Evolutionary conservation across 2,888 invertebrate species (phyloP).

Genomic region (Phanerotoma sp.): DNA sequence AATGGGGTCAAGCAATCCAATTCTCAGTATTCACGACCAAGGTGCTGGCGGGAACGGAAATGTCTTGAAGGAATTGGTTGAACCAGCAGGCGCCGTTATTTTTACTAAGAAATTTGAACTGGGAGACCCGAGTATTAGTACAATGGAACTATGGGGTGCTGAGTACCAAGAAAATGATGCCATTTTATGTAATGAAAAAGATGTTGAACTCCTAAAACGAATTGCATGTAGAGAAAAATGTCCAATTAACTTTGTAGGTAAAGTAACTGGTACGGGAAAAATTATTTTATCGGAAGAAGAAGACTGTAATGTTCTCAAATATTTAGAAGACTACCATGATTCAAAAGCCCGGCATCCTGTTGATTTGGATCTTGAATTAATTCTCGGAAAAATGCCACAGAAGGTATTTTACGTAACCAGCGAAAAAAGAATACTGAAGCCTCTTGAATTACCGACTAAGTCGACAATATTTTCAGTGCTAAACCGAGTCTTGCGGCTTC

Average conservation of each 20-base stretch:
- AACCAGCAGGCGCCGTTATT: slow-evolving; percentile 91
- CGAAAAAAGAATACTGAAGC: slow-evolving; percentile 57
- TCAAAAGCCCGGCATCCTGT: slow-evolving; percentile 69
- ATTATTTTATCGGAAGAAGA: slow-evolving; percentile 69
- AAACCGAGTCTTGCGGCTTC: slow-evolving; percentile 79
- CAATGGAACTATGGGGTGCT: slow-evolving; percentile 96
- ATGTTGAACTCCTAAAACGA: slow-evolving; percentile 65
- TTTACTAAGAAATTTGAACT: slow-evolving; percentile 83
- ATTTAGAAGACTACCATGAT: slow-evolving; percentile 51
- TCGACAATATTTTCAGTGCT: slow-evolving; percentile 70
- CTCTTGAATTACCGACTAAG: slow-evolving; percentile 62
- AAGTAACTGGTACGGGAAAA: slow-evolving; percentile 83
- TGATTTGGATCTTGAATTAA: slow-evolving; percentile 84
- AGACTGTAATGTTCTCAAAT: slow-evolving; percentile 59
- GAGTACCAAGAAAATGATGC: slow-evolving; percentile 98
- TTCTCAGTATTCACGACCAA: slow-evolving; percentile 96
- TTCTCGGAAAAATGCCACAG: slow-evolving; percentile 83
- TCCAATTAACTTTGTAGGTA: slow-evolving; percentile 89
- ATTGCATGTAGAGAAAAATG: slow-evolving; percentile 89
- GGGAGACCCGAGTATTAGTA: slow-evolving; percentile 92
- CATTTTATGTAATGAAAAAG: slow-evolving; percentile 72
- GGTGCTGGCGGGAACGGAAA: slow-evolving; percentile 98
- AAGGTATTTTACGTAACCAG: slow-evolving; percentile 70
- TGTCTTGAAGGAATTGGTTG: slow-evolving; percentile 94
- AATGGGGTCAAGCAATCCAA: slow-evolving; percentile 78